A percentile compares a stretch with the other conserved stretches of the same genome.
phyloP scores from a whole-genome alignment of 2,888 invertebrate genomes.

The Ichneumoninae sp. region DNA sequence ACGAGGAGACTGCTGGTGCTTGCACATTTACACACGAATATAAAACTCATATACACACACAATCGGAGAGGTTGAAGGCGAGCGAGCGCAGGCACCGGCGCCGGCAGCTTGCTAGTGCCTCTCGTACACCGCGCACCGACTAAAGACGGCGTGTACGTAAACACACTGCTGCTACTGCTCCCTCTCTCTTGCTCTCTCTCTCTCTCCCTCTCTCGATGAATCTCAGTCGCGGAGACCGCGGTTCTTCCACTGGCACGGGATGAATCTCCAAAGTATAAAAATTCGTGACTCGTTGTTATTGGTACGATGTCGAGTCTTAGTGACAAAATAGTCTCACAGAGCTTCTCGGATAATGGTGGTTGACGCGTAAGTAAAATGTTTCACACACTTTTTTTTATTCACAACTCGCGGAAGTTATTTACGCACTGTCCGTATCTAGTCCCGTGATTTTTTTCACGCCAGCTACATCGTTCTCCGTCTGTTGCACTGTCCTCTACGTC shows the following conservation, averaged over 20 bases:
- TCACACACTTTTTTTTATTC: constrained; percentile 10
- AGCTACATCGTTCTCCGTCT: constrained; percentile 4
- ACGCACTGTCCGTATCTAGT: background rate
- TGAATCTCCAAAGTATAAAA: background rate
- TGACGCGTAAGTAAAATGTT: background rate
- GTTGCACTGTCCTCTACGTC: constrained; percentile 1
- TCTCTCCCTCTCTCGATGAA: background rate
- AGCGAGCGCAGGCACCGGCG: constrained; percentile 58
- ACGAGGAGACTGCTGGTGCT: constrained; percentile 32
- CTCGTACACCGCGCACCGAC: constrained; percentile 38
- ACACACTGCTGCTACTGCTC: constrained; percentile 32
- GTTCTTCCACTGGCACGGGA: background rate
- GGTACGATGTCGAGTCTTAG: background rate
- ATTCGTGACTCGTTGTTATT: background rate
- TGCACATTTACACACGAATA: constrained; percentile 40
- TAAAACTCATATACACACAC: constrained; percentile 1
- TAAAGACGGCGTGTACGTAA: constrained; percentile 49
- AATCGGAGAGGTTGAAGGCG: constrained; percentile 9
- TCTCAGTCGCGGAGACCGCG: constrained; percentile 11
- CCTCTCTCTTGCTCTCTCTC: background rate
- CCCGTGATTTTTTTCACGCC: constrained; percentile 6
- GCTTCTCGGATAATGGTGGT: background rate
- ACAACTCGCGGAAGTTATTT: background rate
- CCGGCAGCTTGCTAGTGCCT: constrained; percentile 53
- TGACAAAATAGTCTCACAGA: background rate